phyloP scores from a whole-genome alignment of 1,140 invertebrate species.

The Drosophila oshimai region DNA sequence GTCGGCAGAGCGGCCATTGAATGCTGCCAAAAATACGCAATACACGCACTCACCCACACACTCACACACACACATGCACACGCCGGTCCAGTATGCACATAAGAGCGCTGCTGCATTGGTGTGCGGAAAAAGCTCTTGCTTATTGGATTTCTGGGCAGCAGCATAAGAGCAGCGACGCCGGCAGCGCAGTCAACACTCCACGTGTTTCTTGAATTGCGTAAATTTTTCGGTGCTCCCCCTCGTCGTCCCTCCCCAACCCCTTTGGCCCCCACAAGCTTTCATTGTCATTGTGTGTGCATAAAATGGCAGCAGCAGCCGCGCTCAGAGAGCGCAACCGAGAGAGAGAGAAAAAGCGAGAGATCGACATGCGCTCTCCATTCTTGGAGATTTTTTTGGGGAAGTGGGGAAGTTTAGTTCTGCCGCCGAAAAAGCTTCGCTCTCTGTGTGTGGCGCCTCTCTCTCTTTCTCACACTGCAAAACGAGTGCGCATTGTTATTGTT shows the following conservation, averaged over 20 bases:
- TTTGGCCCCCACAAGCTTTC: constrained; percentile 15
- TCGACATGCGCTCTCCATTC: constrained; percentile 43
- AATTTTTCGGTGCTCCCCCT: constrained; percentile 31
- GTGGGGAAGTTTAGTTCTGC: constrained; percentile 8
- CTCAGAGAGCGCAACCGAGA: neutral
- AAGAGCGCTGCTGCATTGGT: constrained; percentile 70
- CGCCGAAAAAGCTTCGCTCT: constrained; percentile 41
- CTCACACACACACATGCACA: constrained; percentile 3
- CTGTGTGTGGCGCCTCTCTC: constrained; percentile 1
- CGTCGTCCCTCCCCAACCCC: neutral
- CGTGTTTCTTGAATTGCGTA: constrained; percentile 76
- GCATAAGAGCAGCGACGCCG: constrained; percentile 35
- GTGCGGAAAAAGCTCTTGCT: constrained; percentile 66
- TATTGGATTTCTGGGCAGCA: constrained; percentile 63
- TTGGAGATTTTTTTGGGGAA: neutral
- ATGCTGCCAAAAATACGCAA: constrained; percentile 74
- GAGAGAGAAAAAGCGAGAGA: neutral
- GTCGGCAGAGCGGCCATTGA: constrained; percentile 52
- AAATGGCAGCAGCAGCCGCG: constrained; percentile 39
- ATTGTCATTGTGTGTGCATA: constrained; percentile 52
- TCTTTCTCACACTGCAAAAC: constrained; percentile 48
- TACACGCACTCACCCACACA: constrained; percentile 41
- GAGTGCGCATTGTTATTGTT: constrained; percentile 61
- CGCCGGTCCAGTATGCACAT: constrained; percentile 51
- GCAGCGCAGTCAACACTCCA: constrained; percentile 56